Evolutionary conservation across 1,140 invertebrate genomes (phyloP).

Genomic region (Drosophila kurseongensis): DNA sequence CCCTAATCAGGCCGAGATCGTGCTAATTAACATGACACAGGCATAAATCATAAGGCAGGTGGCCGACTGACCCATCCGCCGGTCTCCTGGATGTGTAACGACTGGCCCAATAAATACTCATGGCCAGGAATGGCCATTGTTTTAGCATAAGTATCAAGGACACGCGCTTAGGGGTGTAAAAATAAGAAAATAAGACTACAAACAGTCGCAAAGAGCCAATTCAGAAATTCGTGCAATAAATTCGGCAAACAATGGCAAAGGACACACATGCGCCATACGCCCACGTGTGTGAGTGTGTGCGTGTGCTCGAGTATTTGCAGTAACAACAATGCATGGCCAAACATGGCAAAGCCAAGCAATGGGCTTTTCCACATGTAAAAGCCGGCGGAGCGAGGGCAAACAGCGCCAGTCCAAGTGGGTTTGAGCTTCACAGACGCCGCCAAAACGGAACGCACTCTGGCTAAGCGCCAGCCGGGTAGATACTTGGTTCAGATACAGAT

Average conservation of each 20-base stretch:
- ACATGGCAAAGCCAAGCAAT: constrained; percentile 43
- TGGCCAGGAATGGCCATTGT: constrained; percentile 50
- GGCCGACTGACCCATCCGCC: constrained; percentile 20
- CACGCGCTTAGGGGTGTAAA: constrained; percentile 48
- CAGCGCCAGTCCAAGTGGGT: constrained; percentile 45
- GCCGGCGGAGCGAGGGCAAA: constrained; percentile 30
- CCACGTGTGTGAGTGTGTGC: constrained; percentile 9
- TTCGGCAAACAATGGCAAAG: constrained; percentile 75
- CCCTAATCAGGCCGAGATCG: constrained; percentile 38
- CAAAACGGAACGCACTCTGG: constrained; percentile 74
- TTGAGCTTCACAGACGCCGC: constrained; percentile 46
- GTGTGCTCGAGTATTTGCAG: constrained; percentile 46
- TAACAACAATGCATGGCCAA: constrained; percentile 55
- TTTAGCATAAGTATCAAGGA: constrained; percentile 68
- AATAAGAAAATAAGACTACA: constrained; percentile 65
- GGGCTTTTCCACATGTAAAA: constrained; percentile 1
- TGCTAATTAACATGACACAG: constrained; percentile 70
- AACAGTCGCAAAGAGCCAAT: constrained; percentile 72
- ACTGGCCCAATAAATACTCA: constrained; percentile 63
- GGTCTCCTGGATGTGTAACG: neutral
- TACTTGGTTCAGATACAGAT: constrained; percentile 7
- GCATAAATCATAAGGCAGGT: constrained; percentile 56
- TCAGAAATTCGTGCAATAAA: constrained; percentile 81
- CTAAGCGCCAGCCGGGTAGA: constrained; percentile 47
- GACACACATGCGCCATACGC: constrained; percentile 44